Evolutionary conservation across 2,888 invertebrate genomes (phyloP).

Genomic region (Agriopis aurantiaria): DNA sequence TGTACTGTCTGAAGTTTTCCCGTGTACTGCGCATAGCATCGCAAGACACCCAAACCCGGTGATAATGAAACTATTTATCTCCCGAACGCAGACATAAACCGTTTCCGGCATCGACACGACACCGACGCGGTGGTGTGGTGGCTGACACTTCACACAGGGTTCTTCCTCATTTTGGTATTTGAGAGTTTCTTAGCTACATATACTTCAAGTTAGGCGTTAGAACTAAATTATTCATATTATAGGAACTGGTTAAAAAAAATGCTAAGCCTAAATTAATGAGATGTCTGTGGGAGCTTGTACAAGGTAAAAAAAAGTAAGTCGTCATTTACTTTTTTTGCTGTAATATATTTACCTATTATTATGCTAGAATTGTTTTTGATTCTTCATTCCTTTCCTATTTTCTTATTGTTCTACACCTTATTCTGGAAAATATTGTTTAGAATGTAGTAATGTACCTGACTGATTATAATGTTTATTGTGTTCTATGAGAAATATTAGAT

Average conservation of each 20-base stretch:
- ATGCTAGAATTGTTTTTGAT: too few relatives aligned
- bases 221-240: too few relatives aligned
- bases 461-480: too few relatives aligned
- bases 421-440: background rate
- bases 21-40: slow-evolving; percentile 57
- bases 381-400: too few relatives aligned
- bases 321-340: too few relatives aligned
- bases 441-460: background rate
- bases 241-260: too few relatives aligned
- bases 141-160: background rate
- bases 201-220: background rate
- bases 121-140: slow-evolving; percentile 5
- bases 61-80: slow-evolving; percentile 84
- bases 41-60: slow-evolving; percentile 73
- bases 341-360: too few relatives aligned
- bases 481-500: too few relatives aligned
- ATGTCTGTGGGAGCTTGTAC: too few relatives aligned
- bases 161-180: background rate
- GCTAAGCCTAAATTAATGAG: too few relatives aligned
- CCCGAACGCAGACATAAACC: slow-evolving; percentile 67
- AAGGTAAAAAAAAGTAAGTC: too few relatives aligned
- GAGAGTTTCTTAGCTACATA: background rate
- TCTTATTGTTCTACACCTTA: too few relatives aligned
- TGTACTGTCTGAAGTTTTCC: slow-evolving; percentile 20
- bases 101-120: slow-evolving; percentile 60